Evolutionary conservation across 2,113 vertebrate genomes (phyloP), one percentile per base, ranked within the genome.

Genomic region (Anolis sagrei): DNA sequence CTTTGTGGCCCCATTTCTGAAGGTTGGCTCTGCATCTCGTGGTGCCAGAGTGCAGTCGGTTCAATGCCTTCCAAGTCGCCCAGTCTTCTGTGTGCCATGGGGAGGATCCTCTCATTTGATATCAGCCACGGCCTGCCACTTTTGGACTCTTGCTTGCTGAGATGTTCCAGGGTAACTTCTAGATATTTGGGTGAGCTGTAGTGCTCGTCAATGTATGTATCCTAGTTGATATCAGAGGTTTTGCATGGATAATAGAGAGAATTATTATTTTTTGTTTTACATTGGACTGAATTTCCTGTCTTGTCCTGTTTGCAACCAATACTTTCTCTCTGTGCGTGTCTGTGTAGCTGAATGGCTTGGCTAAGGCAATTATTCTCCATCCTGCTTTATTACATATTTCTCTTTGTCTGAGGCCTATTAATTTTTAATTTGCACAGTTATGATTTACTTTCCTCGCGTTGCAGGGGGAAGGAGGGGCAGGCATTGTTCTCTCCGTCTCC

Each of bases 361-460:
- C 0, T 32, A 48, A 49, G 1, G 25, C 61, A 13, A 14, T 73
- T 23, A 39, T 2, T 3, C 62, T 64, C n/a, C 0, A 23, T 3
- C 34, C 6, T 19, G 36, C 66, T 49, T 76, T 68, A 0, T 0
- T 6, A 2, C 0, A 0, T 72, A 18, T 87, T 74, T 75, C 78
- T 76, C 84, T 75, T 79, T 7, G 4, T 44, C 25, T 64, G 27
- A 69, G 36, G 27, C 21, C 5, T 74, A 68, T 58, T 88, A 13
- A 80, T 84, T 91, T 93, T 85, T 75, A 61, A 81, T 54, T 82
- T 82, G 61, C 44, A 25, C 61, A 23, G 25, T 21, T 79, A 78
- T 80, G 69, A 64, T 79, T 79, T 76, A 32, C 27, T 90, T 49
- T 83, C 74, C 88, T 18, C 2, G 3, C 86, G 87, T 88, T 62